A percentile compares a stretch with the other conserved stretches of the same genome.
These are phyloP conservation scores for Microcebus lehilahytsara DNA, from an alignment of 2,113 vertebrate species.

Conservation along the genomic window DNA sequence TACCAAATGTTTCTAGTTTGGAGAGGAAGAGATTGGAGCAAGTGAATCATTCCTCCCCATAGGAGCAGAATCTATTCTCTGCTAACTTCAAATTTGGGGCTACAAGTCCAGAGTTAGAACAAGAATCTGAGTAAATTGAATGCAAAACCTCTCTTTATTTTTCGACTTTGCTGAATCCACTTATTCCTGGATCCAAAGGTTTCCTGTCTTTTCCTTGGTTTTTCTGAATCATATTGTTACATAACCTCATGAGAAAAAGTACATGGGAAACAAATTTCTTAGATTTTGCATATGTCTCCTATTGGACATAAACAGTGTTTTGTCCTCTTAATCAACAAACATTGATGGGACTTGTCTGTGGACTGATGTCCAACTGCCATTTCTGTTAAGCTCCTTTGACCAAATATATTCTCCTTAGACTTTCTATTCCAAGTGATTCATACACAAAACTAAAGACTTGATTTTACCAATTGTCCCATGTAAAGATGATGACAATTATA, in stretches of 20 bases:
- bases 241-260: background rate
- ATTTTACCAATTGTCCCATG: background rate
- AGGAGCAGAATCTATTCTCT: background rate
- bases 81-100: background rate
- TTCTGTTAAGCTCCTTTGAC: background rate
- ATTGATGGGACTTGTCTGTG: background rate
- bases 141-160: background rate
- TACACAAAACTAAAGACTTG: background rate
- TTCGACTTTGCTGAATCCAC: background rate
- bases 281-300: background rate
- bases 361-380: background rate
- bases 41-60: background rate
- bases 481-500: background rate
- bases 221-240: constrained; percentile 1
- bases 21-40: background rate
- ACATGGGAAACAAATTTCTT: background rate
- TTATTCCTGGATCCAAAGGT: background rate
- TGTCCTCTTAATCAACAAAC: background rate
- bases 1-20: background rate
- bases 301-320: background rate
- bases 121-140: background rate
- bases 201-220: background rate
- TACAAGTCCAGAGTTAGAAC: background rate
- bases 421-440: background rate
- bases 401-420: background rate